Conservation (phyloP, 2,888 invertebrate genomes). For the Saturnia pavonia region DNA sequence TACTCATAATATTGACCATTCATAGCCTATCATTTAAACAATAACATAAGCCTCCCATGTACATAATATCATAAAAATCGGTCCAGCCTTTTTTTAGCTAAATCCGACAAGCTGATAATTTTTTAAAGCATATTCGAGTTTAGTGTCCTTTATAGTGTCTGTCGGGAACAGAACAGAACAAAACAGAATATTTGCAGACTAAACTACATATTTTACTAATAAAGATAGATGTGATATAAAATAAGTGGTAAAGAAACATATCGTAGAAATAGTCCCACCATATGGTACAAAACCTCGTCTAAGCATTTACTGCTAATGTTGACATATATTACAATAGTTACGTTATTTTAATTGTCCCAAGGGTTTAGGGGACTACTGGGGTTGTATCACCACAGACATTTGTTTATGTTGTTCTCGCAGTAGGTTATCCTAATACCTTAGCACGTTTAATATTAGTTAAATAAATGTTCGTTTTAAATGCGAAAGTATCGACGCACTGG, state of each 20-base stretch:
- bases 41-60: no score
- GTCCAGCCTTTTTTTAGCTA: no score
- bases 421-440: background rate
- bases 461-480: background rate
- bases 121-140: no score
- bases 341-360: slow-evolving; percentile 37
- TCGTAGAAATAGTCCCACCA: slow-evolving; percentile 3
- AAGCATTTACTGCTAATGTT: slow-evolving; percentile 33
- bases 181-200: no score
- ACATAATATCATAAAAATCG: no score
- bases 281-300: slow-evolving; percentile 17
- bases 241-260: background rate
- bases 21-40: no score
- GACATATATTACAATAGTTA: slow-evolving; percentile 56
- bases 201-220: no score
- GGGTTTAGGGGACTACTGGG: slow-evolving; percentile 29
- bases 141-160: no score
- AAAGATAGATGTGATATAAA: no score
- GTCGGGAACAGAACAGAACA: no score
- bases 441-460: background rate
- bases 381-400: slow-evolving; percentile 48
- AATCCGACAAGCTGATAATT: no score
- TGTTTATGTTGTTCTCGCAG: slow-evolving; percentile 55
- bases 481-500: background rate
- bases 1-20: no score